phyloP scores from a whole-genome alignment of 2,888 invertebrate genomes.

The Platycnemis pennipes region DNA sequence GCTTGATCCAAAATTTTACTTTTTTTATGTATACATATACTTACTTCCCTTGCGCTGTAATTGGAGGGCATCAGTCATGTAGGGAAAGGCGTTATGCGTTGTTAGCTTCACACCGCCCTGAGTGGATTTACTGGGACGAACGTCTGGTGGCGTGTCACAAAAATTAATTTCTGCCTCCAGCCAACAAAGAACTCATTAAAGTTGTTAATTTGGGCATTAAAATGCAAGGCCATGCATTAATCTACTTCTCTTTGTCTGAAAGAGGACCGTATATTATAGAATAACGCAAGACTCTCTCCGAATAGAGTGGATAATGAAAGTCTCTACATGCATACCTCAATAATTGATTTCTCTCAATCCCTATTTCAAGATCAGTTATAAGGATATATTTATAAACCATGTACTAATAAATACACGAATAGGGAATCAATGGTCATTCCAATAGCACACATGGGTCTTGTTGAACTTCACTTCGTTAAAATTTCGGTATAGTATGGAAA shows the following conservation, averaged over 20 bases:
- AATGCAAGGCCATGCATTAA: background rate
- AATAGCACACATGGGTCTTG: too few species aligned
- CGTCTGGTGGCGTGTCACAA: background rate
- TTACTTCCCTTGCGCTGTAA: background rate
- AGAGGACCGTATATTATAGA: background rate
- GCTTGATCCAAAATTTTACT: background rate
- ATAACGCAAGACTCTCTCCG: too few species aligned
- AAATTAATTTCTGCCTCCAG: background rate
- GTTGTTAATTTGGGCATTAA: background rate
- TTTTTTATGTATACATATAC: too few species aligned
- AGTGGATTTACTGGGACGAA: background rate
- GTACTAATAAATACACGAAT: too few species aligned
- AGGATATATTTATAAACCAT: too few species aligned
- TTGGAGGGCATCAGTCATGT: background rate
- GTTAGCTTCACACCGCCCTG: slow-evolving; percentile 3
- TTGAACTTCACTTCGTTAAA: too few species aligned
- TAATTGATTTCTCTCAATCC: too few species aligned
- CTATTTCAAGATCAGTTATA: too few species aligned
- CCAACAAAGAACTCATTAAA: background rate
- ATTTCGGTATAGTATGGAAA: too few species aligned
- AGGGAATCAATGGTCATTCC: too few species aligned
- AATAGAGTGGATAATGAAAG: too few species aligned
- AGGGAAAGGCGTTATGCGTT: background rate
- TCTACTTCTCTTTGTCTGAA: background rate
- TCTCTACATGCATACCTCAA: too few species aligned